A percentile compares a stretch with the other conserved stretches of the same genome.
Conservation (phyloP, 2,797 vertebrate species). For the Hoplostethus mediterraneus region DNA sequence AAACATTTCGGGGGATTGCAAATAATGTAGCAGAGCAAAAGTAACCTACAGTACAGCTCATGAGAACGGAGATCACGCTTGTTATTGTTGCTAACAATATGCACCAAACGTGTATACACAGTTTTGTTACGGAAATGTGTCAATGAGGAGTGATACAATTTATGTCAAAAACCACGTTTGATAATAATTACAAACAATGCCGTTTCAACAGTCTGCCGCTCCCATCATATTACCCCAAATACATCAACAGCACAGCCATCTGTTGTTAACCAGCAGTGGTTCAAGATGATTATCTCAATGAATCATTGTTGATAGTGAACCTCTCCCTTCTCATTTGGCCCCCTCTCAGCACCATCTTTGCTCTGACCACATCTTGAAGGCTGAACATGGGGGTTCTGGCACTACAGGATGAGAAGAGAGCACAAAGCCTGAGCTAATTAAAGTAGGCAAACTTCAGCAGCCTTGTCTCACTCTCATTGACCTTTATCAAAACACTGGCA, state of each 20-base stretch:
- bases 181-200: constrained; percentile 41
- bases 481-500: constrained; percentile 85
- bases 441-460: constrained; percentile 79
- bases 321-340: constrained; percentile 52
- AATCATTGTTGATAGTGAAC: constrained; percentile 53
- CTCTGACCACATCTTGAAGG: constrained; percentile 62
- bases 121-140: constrained; percentile 10
- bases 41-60: no score
- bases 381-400: constrained; percentile 66
- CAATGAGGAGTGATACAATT: constrained; percentile 16
- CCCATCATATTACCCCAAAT: constrained; percentile 47
- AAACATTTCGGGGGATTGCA: no score
- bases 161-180: constrained; percentile 12
- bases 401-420: constrained; percentile 66
- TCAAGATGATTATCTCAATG: constrained; percentile 50
- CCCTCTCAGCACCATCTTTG: constrained; percentile 58
- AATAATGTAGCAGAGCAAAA: no score
- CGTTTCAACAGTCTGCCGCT: constrained; percentile 37
- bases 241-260: constrained; percentile 39
- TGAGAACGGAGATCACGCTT: no score
- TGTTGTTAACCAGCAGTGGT: constrained; percentile 48
- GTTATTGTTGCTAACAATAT: no score
- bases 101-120: background rate
- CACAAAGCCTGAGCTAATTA: constrained; percentile 82
- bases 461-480: constrained; percentile 82